Evolutionary conservation across 2,113 vertebrate genomes (phyloP), one percentile per base, ranked within the genome.

Genomic region (Etheostoma cragini): DNA sequence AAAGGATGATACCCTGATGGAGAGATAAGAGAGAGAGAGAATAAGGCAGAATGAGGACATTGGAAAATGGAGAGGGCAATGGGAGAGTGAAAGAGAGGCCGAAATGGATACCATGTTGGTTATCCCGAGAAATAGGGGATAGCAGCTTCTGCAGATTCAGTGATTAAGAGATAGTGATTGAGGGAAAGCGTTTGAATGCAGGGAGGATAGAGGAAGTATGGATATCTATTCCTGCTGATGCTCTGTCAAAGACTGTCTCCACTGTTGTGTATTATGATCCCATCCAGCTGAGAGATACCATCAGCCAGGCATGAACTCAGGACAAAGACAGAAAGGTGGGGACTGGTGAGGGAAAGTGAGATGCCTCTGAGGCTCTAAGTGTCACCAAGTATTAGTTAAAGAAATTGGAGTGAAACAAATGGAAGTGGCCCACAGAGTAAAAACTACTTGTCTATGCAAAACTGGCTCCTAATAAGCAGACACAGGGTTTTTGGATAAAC

Each of bases 1-100:
- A 88, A 88, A 92, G 85, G 73, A 76, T 65, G 90, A 93, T 92
- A 91, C 83, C 71, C 84, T 64, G 92, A 93, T 93, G 76, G 70
- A 79, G 82, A 86, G 93, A 94, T 94, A 93, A 89, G 86, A 80
- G 82, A 85, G 87, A 69, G 82, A 71, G 74, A 70, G 84, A 75
- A 86, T 57, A 72, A 85, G 70, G 72, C 83, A 72, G 82, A 54
- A 81, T 63, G 82, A 84, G 86, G 87, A 85, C 85, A 71, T 78
- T 82, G 82, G 83, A 89, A 86, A 92, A 88, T 79, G 77, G 85
- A 81, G 73, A 86, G 60, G 26, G 61, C 64, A 53, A 84, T 15
- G 83, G 72, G 69, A 42, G 80, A 72, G 73, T 63, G 57, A 88
- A 81, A 87, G 80, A 81, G 80, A 87, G 60, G 80, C 85, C 82